These are phyloP conservation scores for Tipula vernalis DNA, from an alignment of 2,888 invertebrate genomes.

Conservation along the genomic window DNA sequence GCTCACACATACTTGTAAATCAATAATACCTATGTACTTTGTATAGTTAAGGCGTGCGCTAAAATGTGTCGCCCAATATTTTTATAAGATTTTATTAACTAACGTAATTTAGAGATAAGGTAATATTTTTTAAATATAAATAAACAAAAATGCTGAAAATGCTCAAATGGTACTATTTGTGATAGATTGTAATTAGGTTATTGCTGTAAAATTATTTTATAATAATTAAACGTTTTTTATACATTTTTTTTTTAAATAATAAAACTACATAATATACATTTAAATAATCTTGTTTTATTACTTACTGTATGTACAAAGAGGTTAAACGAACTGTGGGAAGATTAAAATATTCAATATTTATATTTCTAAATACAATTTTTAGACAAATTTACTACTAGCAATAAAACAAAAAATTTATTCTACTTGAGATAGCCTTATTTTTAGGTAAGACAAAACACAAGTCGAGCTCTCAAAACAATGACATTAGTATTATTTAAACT, in stretches of 20 bases:
- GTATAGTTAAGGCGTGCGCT: background rate
- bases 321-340: background rate
- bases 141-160: background rate
- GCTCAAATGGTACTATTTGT: background rate
- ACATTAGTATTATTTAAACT: too few species aligned
- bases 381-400: too few species aligned
- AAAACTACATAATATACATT: background rate
- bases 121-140: background rate
- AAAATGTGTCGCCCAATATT: background rate
- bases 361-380: too few species aligned
- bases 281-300: background rate
- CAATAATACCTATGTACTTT: background rate
- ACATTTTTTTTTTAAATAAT: background rate
- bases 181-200: background rate
- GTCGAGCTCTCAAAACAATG: too few species aligned
- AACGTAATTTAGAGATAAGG: background rate
- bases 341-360: background rate
- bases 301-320: background rate
- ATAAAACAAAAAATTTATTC: too few species aligned
- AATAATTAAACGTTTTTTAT: background rate
- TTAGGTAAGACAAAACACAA: too few species aligned
- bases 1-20: background rate
- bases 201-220: background rate
- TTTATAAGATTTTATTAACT: background rate
- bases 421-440: too few species aligned